Base-by-base conservation (phyloP, 2,888 invertebrate species). In the Syrphus vitripennis region DNA sequence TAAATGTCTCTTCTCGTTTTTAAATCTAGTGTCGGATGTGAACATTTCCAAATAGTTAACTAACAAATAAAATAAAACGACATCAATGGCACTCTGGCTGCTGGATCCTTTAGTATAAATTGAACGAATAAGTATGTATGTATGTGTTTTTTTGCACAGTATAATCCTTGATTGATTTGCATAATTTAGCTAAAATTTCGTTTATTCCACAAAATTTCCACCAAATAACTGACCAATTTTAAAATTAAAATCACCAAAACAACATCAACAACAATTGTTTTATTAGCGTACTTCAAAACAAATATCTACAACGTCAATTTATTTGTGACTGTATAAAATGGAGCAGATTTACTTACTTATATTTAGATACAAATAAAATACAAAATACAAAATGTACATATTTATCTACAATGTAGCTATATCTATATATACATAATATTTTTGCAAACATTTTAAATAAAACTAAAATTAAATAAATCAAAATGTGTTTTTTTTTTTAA, bases 401-500 rank as follows among this genome's bases (percentile, higher is more conserved):
- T 10, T 9, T 10, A 10, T 9, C 9, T 34, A 10, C n/a, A n/a
- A n/a, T 34, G 34, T 34, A 29, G 29, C 3, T 29, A 34, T 9
- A 4, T 12, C 4, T 21, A 12, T 7, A 9, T 71, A 12, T 19
- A 40, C n/a, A n/a, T n/a, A n/a, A n/a, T n/a, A n/a, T n/a, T n/a
- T 48, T 26, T 55, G 34, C 37, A 34, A 37, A 29, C 10, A 80
- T 59, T 34, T 34, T 34, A 34, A 59, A 59, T 21, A 74, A 74
- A 69, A 69, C 69, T 75, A 61, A 81, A 75, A 69, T 76, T 70
- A 82, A 71, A 65, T 76, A 71, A 71, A 82, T 82, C 81, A 70
- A 71, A 82, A 82, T 76, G 76, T 82, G 76, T 82, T 76, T 82
- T 82, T 82, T 82, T 82, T 76, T 82, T 82, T 71, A 82, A 82